Evolutionary conservation across 2,113 vertebrate species (phyloP), one percentile per base, ranked within the genome.

Genomic region (Eptesicus fuscus): DNA sequence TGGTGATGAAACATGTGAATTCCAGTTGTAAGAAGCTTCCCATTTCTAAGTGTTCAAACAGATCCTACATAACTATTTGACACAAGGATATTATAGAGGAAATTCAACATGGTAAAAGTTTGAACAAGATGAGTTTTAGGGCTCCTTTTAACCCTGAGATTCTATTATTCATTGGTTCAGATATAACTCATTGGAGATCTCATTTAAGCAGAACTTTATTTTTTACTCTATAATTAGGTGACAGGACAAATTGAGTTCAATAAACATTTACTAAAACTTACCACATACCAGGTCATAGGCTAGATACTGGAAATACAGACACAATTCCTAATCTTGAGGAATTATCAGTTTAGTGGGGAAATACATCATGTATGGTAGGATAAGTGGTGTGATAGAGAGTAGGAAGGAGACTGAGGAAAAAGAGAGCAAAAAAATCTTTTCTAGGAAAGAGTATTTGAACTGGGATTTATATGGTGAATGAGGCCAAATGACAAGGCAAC

Each of bases 1-100:
- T 49, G 32, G 9, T 93, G 25, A 94, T 93, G 16, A 96, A 96
- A 90, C 16, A 91, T 90, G 49, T 37, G 93, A 95, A 90, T 90
- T 84, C n/a, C 25, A 96, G n/a, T 73, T 47, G 25, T 87, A 93
- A 89, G 89, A 93, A 83, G 4, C 37, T 73, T 95, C 35, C 22
- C 14, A 69, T 92, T 35, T 87, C 23, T 88, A 70, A 83, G 42
- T 90, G 17, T 95, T 95, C 70, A 90, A 73, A 96, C 18, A 85
- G 25, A 91, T 11, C 80, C 56, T 95, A 37, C 12, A 67, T 92
- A 88, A 93, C 53, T 78, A 85, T 63, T 79, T 92, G 25, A 88
- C 71, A 83, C 30, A 77, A 73, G n/a, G n/a, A 8, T 93, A 28
- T 56, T 88, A 0, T 73, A 89, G 32, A 93, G 51, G 53, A 65